Percentiles rank a stretch among this genome's conserved stretches.
Evolutionary conservation across 2,888 invertebrate species (phyloP).

Genomic region (Harpagoxenus sublaevis): DNA sequence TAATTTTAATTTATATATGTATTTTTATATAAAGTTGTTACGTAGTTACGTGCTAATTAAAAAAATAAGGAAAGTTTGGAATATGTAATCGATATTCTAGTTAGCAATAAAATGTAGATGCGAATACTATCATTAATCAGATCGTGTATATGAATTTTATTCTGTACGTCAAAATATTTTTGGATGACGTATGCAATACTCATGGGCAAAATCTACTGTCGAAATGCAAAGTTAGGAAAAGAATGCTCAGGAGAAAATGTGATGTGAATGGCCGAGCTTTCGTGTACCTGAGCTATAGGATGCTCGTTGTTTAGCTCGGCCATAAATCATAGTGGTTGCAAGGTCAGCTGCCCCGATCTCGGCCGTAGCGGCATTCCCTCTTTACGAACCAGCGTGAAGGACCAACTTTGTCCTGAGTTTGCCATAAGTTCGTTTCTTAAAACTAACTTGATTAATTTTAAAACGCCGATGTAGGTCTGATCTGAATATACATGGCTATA

Average conservation of each 20-base stretch:
- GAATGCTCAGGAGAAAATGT: conserved; percentile 70
- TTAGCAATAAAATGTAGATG: background rate
- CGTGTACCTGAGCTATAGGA: conserved; percentile 81
- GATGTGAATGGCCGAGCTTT: conserved; percentile 72
- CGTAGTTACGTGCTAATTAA: background rate
- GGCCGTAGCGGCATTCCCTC: conserved; percentile 69
- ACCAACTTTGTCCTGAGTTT: conserved; percentile 71
- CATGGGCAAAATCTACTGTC: conserved; percentile 17
- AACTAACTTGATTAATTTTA: conserved; percentile 34
- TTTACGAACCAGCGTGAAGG: conserved; percentile 78
- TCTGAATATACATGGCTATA: background rate
- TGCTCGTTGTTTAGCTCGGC: conserved; percentile 79
- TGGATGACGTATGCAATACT: conserved; percentile 74
- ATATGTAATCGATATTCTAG: background rate
- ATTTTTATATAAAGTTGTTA: background rate
- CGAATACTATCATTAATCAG: conserved; percentile 66
- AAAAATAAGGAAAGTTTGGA: background rate
- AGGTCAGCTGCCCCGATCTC: conserved; percentile 81
- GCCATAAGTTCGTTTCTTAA: conserved; percentile 50
- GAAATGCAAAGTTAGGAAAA: conserved; percentile 56
- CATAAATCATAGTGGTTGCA: conserved; percentile 83
- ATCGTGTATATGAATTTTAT: conserved; percentile 70
- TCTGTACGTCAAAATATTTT: conserved; percentile 82
- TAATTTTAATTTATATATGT: background rate
- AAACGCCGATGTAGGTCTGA: conserved; percentile 3